Base-by-base conservation (phyloP, 2,888 invertebrate genomes). In the Conchocele bisecta region DNA sequence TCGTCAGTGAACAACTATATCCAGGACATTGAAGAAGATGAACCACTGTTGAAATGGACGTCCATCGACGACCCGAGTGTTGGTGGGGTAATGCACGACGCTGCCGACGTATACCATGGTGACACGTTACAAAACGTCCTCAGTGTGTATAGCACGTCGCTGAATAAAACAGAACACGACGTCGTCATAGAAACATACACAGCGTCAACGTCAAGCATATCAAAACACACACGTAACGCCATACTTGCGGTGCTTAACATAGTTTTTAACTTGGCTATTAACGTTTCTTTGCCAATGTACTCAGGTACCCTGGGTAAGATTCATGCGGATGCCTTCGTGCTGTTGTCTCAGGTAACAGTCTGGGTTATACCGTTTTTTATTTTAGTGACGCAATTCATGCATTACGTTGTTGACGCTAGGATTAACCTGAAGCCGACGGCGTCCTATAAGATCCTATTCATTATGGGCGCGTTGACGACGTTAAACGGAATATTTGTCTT, bases 401-500 rank as follows among this genome's bases (percentile, higher is more conserved):
- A 75, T 31, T 60, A 61, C n/a, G n/a, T 65, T 5, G 61, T 75
- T 51, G 63, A 77, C 53, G 63, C 29, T 17, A 46, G 53, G 2
- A 59, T 67, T 6, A 66, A 58, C 4, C 64, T 82, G 17, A 66
- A 63, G 22, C 73, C 81, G 1, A 70, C 64, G 3, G 69, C 77
- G 0, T 60, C 50, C 2, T 74, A 61, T 46, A 78, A 78, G 33
- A 70, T 80, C 33, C n/a, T 79, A 15, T 61, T 81, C 41, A 13
- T 72, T 0, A 73, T 82, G 75, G 84, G 84, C 7, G 29, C 75
- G 3, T 64, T 77, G 9, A 80, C 73, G 1, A 75, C 81, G 5
- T 48, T 81, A 39, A 84, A 84, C 39, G 84, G 84, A 1, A 50
- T 84, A 13, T 51, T 83, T 13, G 75, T 83, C 9, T 81, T 83